Conservation (phyloP, 2,797 vertebrate species). For the Diglossa cyanea region DNA sequence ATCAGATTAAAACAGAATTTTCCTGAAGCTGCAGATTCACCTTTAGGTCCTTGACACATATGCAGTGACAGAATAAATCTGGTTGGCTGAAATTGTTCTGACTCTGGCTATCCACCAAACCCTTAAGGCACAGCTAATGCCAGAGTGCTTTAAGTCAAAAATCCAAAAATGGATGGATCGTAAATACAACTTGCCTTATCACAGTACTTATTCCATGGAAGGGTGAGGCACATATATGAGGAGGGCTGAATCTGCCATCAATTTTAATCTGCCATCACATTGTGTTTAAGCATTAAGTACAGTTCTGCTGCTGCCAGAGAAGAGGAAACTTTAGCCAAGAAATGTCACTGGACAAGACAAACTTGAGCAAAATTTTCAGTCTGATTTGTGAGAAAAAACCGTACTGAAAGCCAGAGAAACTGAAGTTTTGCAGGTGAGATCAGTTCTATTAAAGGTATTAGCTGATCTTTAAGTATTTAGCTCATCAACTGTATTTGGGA, state of each 20-base stretch:
- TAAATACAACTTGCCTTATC: neutral
- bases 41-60: neutral
- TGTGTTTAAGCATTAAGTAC: neutral
- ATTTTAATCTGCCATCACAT: neutral
- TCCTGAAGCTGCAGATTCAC: conserved; percentile 5
- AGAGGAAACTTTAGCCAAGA: conserved; percentile 25
- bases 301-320: conserved; percentile 3
- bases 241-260: neutral
- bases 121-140: neutral
- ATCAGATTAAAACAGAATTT: neutral
- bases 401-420: neutral
- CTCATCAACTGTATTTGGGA: neutral
- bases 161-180: neutral
- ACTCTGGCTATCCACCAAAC: neutral
- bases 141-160: conserved; percentile 20
- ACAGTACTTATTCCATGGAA: neutral
- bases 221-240: neutral
- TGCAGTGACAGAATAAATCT: neutral
- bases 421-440: neutral
- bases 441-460: neutral
- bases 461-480: neutral
- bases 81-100: neutral
- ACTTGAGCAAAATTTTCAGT: neutral
- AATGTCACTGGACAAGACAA: neutral
- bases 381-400: conserved; percentile 31